Evolutionary conservation across 23 tunicate genomes (phyloP).

Genomic region (Corella eumyota): DNA sequence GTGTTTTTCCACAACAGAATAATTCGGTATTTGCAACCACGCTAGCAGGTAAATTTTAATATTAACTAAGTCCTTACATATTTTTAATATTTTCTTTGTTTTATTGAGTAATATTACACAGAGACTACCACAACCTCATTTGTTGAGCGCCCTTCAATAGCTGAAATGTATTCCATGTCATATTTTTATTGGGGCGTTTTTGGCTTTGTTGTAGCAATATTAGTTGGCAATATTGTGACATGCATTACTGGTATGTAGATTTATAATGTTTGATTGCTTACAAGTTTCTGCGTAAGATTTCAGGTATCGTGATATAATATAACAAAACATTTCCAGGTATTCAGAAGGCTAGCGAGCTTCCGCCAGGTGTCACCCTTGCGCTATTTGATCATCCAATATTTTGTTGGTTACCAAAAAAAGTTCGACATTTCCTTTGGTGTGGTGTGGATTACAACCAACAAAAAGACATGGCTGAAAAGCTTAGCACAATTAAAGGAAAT

Average conservation of each 20-base stretch:
- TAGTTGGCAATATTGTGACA: conserved; percentile 34
- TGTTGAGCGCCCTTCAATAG: conserved; percentile 22
- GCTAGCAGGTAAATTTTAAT: background rate
- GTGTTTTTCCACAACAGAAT: background rate
- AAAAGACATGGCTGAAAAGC: background rate
- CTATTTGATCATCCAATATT: conserved; percentile 40
- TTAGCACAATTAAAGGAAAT: too few relatives aligned
- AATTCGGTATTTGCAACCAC: background rate
- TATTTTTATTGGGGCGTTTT: conserved; percentile 27
- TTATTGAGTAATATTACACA: too few relatives aligned
- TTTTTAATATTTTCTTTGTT: too few relatives aligned
- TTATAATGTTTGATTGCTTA: too few relatives aligned
- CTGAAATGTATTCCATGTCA: conserved; percentile 49
- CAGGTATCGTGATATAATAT: too few relatives aligned
- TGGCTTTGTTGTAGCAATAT: conserved; percentile 33
- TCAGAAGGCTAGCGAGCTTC: conserved; percentile 25
- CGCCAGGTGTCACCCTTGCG: conserved; percentile 26
- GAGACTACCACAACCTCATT: conserved; percentile 6
- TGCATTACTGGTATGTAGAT: conserved; percentile 40
- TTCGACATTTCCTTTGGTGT: conserved; percentile 19
- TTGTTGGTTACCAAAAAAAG: conserved; percentile 30
- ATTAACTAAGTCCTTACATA: background rate
- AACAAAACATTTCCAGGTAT: too few relatives aligned
- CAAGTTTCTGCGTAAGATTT: too few relatives aligned
- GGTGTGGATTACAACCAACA: conserved; percentile 15